These are phyloP conservation scores for Lasioglossum malachurum DNA, from an alignment of 2,888 invertebrate genomes.

Conservation along the genomic window DNA sequence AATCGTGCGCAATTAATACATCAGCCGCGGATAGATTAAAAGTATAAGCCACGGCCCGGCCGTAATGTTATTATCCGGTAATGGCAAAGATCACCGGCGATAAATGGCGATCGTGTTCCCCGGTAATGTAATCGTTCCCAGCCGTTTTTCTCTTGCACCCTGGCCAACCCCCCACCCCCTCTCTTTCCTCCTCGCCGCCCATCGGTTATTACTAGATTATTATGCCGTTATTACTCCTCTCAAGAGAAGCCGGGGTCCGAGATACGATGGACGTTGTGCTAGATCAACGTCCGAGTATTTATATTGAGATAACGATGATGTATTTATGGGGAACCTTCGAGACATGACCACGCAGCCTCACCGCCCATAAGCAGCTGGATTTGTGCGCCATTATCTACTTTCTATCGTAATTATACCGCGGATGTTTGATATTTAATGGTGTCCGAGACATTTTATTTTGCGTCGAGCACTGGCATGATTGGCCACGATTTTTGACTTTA, in stretches of 20 bases:
- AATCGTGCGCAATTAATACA: constrained; percentile 53
- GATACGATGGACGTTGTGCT: constrained; percentile 4
- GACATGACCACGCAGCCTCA: neutral
- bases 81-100: constrained; percentile 47
- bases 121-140: constrained; percentile 15
- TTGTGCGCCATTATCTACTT: neutral
- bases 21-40: constrained; percentile 39
- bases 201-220: constrained; percentile 15
- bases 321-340: constrained; percentile 7
- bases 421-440: neutral
- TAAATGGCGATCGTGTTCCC: constrained; percentile 36
- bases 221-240: constrained; percentile 7
- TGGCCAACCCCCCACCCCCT: too few species aligned
- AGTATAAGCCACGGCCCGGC: neutral
- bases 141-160: constrained; percentile 1
- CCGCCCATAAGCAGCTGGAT: neutral
- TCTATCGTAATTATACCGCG: constrained; percentile 1
- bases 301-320: constrained; percentile 3
- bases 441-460: neutral
- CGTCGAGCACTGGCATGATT: neutral
- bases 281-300: constrained; percentile 19
- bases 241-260: neutral
- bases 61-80: constrained; percentile 30
- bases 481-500: neutral
- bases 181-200: neutral